phyloP scores from a whole-genome alignment of 2,888 invertebrate species.

The Brachypterus glaber region DNA sequence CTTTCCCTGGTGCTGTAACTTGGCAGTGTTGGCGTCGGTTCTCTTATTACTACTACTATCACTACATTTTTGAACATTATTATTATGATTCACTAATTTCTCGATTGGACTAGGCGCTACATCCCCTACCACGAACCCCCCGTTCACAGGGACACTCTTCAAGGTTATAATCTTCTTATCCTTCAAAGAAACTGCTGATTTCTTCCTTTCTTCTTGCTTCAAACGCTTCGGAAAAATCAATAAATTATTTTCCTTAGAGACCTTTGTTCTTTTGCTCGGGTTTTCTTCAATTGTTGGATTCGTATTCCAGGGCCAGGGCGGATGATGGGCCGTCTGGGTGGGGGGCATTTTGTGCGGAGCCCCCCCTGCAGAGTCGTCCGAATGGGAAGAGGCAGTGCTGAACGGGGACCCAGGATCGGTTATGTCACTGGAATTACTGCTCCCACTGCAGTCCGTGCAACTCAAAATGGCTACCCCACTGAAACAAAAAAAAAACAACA shows the following conservation, averaged over 20 bases:
- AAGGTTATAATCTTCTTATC: slow-evolving; percentile 21
- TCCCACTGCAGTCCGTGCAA: slow-evolving; percentile 59
- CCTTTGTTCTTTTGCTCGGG: slow-evolving; percentile 10
- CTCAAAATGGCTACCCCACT: slow-evolving; percentile 79
- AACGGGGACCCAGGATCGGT: slow-evolving; percentile 80
- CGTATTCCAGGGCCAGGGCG: slow-evolving; percentile 32
- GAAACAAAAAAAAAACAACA: slow-evolving; percentile 36
- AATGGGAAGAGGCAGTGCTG: slow-evolving; percentile 53
- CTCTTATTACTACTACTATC: slow-evolving; percentile 11
- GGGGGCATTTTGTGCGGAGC: slow-evolving; percentile 36
- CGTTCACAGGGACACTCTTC: slow-evolving; percentile 9
- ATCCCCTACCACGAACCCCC: slow-evolving; percentile 21
- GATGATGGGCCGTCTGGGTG: slow-evolving; percentile 29
- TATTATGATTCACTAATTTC: slow-evolving; percentile 19
- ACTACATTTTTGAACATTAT: slow-evolving; percentile 13
- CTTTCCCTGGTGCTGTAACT: slow-evolving; percentile 55
- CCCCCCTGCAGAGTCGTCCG: slow-evolving; percentile 33
- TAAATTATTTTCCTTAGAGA: neutral
- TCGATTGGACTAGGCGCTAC: slow-evolving; percentile 18
- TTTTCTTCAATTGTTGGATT: slow-evolving; percentile 23
- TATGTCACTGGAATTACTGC: slow-evolving; percentile 61
- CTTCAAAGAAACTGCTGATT: slow-evolving; percentile 17
- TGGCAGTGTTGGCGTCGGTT: slow-evolving; percentile 20
- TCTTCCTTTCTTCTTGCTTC: neutral
- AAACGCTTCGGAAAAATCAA: neutral